Percentiles rank a stretch among this genome's conserved stretches.
Conservation (phyloP, 2,113 vertebrate species). For the Arvicanthis niloticus region DNA sequence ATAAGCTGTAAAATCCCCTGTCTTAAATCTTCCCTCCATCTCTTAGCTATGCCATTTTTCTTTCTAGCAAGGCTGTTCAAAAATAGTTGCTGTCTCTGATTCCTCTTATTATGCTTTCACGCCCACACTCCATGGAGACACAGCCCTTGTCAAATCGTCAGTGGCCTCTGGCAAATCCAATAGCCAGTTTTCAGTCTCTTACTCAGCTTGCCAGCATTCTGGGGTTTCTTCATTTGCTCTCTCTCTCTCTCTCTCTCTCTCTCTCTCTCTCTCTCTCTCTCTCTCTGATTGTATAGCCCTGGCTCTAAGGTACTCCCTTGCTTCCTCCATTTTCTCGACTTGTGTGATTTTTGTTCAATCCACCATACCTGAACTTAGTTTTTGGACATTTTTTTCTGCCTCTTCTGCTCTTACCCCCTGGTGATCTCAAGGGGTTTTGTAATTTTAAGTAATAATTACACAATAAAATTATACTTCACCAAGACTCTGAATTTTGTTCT, state of each 20-base stretch:
- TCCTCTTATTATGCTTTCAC: background rate
- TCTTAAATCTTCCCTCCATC: background rate
- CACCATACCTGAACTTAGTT: background rate
- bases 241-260: background rate
- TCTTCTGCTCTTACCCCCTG: background rate
- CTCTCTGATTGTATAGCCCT: background rate
- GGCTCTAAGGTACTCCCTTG: background rate
- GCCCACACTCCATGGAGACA: background rate
- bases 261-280: too few relatives aligned
- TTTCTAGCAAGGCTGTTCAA: slow-evolving; percentile 8
- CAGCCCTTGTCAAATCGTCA: background rate
- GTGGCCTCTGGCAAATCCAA: slow-evolving; percentile 22
- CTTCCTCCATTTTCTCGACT: background rate
- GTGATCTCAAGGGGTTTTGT: background rate
- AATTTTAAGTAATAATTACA: slow-evolving; percentile 7
- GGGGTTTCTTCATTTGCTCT: background rate
- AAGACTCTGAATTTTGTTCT: slow-evolving; percentile 7
- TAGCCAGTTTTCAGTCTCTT: background rate
- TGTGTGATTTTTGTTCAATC: slow-evolving; percentile 8
- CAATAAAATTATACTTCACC: background rate
- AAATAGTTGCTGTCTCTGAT: background rate
- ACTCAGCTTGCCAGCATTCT: background rate
- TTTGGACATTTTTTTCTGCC: background rate
- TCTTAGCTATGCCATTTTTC: background rate
- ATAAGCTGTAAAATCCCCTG: background rate